These are phyloP conservation scores for Autographa gamma DNA, from an alignment of 2,888 invertebrate species.

Conservation along the genomic window DNA sequence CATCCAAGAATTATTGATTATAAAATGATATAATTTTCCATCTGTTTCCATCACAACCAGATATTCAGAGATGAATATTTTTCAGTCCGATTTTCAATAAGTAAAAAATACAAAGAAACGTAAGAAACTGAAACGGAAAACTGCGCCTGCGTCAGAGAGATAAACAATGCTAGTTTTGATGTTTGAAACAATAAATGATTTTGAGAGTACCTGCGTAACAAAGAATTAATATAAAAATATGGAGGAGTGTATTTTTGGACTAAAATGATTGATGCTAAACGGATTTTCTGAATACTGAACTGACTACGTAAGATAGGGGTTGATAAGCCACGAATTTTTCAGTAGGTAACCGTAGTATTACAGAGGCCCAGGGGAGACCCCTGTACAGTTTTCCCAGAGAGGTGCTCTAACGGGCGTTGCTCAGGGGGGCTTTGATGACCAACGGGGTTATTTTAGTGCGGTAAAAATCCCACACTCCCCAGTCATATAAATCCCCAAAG, in stretches of 20 bases:
- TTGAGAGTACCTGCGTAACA: not conserved
- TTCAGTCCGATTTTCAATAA: slow-evolving; percentile 8
- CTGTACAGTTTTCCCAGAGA: no score
- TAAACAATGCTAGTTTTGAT: slow-evolving; percentile 27
- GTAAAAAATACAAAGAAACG: slow-evolving; percentile 21
- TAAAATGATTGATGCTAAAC: not conserved
- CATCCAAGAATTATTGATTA: no score
- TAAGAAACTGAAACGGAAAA: slow-evolving; percentile 28
- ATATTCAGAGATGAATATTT: not conserved
- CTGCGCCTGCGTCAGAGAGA: slow-evolving; percentile 6
- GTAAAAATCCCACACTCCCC: no score
- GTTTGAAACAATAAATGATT: slow-evolving; percentile 20
- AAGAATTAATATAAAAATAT: slow-evolving; percentile 9
- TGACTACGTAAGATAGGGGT: slow-evolving; percentile 8
- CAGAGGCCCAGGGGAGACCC: no score
- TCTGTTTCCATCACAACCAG: not conserved
- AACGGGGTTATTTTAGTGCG: no score
- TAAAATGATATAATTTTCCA: not conserved
- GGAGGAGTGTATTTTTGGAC: not conserved
- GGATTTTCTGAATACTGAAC: slow-evolving; percentile 19
- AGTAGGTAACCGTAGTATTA: no score
- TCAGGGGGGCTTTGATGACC: no score
- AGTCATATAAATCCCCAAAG: no score
- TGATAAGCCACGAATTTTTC: slow-evolving; percentile 17
- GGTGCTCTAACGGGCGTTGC: no score